Evolutionary conservation across 2,797 vertebrate species (phyloP).

Genomic region (Sardinella longiceps): DNA sequence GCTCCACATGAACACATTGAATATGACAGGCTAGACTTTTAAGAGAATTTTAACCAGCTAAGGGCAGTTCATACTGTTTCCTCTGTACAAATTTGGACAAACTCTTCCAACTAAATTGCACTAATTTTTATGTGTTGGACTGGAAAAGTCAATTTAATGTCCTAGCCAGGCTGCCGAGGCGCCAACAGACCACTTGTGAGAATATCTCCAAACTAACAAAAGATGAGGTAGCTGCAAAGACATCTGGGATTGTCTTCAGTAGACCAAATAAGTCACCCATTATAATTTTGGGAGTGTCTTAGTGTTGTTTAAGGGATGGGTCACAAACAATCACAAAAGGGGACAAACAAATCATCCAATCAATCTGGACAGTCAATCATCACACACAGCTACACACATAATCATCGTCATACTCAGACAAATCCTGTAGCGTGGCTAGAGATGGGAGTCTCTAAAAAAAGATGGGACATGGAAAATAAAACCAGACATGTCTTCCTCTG

Average conservation of each 20-base stretch:
- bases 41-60: neutral
- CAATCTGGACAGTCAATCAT: neutral
- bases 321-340: neutral
- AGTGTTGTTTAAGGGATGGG: neutral
- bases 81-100: neutral
- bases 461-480: neutral
- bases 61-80: neutral
- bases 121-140: neutral
- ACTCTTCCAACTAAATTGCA: neutral
- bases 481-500: neutral
- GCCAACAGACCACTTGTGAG: too few relatives aligned
- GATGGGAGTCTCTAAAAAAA: neutral
- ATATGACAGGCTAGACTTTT: neutral
- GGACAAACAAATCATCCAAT: neutral
- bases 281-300: neutral
- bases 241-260: neutral
- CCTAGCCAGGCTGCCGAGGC: too few relatives aligned
- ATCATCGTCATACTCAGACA: neutral
- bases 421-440: neutral
- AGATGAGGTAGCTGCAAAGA: neutral
- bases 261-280: neutral
- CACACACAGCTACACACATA: neutral
- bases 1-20: neutral
- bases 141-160: too few relatives aligned
- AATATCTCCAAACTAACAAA: too few relatives aligned